Conservation (phyloP, 2,888 invertebrate species). For the Aproaerema taeniolella region DNA sequence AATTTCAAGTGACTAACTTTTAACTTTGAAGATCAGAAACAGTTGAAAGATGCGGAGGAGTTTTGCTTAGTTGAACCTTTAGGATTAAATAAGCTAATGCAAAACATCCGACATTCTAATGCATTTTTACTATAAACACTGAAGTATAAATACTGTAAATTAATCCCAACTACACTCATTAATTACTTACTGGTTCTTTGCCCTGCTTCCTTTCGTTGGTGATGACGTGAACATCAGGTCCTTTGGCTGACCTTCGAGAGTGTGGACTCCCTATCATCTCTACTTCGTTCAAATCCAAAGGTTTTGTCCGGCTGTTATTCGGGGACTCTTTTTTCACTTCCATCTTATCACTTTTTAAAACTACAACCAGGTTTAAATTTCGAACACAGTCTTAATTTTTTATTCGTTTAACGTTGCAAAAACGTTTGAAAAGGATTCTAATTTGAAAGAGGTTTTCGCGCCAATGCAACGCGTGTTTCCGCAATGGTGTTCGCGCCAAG, state of each 20-base stretch:
- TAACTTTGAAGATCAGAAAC: too few species aligned
- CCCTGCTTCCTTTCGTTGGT: slow-evolving; percentile 32
- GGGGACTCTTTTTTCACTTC: slow-evolving; percentile 23
- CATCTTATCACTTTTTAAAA: slow-evolving; percentile 13
- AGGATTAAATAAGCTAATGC: too few species aligned
- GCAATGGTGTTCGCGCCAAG: slow-evolving; percentile 6
- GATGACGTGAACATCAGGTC: slow-evolving; percentile 31
- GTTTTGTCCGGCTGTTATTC: slow-evolving; percentile 17
- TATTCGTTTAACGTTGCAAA: neutral
- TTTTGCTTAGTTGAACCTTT: too few species aligned
- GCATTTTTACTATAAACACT: too few species aligned
- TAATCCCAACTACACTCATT: too few species aligned
- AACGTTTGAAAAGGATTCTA: neutral
- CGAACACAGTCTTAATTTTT: neutral
- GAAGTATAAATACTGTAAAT: too few species aligned
- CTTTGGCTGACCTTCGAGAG: slow-evolving; percentile 25
- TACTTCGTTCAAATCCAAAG: slow-evolving; percentile 38
- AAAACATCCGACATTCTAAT: too few species aligned
- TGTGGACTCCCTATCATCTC: slow-evolving; percentile 48
- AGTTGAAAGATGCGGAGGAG: too few species aligned
- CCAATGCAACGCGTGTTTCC: slow-evolving; percentile 25
- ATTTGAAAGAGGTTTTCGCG: neutral
- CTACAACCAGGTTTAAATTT: neutral
- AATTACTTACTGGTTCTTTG: slow-evolving; percentile 15
- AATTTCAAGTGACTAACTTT: too few species aligned